Evolutionary conservation across 92 coral and sea anemone species (phyloP), one percentile per base, ranked within the genome.

Genomic region (Umimayanthus kanabou): DNA sequence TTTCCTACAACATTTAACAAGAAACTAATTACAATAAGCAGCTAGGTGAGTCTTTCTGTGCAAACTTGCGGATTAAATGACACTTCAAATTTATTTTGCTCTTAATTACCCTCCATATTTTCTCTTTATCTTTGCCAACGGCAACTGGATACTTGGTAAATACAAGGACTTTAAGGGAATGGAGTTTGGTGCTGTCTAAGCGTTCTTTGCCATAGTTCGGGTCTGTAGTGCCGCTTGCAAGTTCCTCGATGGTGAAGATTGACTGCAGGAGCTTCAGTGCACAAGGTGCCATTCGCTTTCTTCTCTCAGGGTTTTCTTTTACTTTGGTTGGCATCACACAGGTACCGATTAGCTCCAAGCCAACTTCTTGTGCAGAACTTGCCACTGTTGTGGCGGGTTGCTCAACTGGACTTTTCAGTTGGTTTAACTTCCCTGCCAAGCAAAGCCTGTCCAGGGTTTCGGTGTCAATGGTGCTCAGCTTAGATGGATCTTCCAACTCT

Each of bases 221-320:
- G 25, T 73, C 71, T 26, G 88, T 85, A 26, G 73, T 85, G 81
- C 88, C 71, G 64, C 28, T 73, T 47, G 88, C 88, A 47, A 73
- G 88, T 47, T 85, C 88, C 23, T 85, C 88, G 45, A n/a, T 69
- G 37, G 37, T 33, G 37, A 33, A 33, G 37, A 33, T 33, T 33
- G 37, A 33, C 37, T 33, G 37, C 37, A 85, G 88, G 40, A 85
- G 80, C 80, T 85, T 74, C 70, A 85, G 82, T 0, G 89, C 84
- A 77, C 84, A 64, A 87, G 61, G 84, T 87, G 84, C 16, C 84
- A 73, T 61, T 87, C 84, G 65, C 84, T 87, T 42, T 87, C 84
- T 61, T 78, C 81, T 23, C 77, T 73, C 65, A 87, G 84, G 77
- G 89, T 87, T 70, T 87, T 71, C 57, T 65, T 43, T 64, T 39